These are phyloP conservation scores for Corvus moneduloides DNA, from an alignment of 2,113 vertebrate genomes.

Conservation along the genomic window DNA sequence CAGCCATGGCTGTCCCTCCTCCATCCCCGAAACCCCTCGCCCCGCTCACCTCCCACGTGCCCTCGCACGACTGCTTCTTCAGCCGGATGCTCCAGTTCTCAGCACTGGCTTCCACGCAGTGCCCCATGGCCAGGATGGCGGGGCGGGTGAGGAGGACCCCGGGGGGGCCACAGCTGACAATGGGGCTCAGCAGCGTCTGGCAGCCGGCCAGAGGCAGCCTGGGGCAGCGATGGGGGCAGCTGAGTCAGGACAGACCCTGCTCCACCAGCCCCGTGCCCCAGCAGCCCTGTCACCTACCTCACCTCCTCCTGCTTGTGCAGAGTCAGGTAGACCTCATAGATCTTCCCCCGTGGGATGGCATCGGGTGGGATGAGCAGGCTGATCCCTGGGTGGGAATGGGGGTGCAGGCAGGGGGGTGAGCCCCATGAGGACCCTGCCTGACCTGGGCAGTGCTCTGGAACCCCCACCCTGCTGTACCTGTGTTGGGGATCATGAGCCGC, in stretches of 20 bases:
- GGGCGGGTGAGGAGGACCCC: slow-evolving; percentile 94
- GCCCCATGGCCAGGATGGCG: slow-evolving; percentile 94
- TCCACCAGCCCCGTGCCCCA: rapidly evolving
- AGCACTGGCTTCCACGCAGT: slow-evolving; percentile 91
- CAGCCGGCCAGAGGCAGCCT: slow-evolving; percentile 94
- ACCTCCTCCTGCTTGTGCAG: slow-evolving; percentile 95
- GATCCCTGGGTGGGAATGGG: slow-evolving; percentile 74
- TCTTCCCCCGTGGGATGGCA: slow-evolving; percentile 97
- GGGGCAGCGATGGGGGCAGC: neutral
- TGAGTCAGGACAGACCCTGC: neutral
- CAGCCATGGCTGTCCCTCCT: no score
- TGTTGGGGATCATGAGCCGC: slow-evolving; percentile 91
- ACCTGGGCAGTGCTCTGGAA: neutral
- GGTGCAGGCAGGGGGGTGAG: neutral
- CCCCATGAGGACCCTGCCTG: neutral
- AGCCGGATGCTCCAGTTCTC: slow-evolving; percentile 96
- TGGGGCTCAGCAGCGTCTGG: slow-evolving; percentile 95
- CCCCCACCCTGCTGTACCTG: slow-evolving; percentile 73
- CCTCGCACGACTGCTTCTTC: slow-evolving; percentile 96
- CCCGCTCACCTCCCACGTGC: slow-evolving; percentile 92
- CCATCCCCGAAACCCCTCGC: neutral
- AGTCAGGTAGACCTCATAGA: slow-evolving; percentile 98
- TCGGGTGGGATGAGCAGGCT: slow-evolving; percentile 98
- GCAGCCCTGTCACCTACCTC: slow-evolving; percentile 84
- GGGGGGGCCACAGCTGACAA: slow-evolving; percentile 96